Conservation (phyloP, 2,888 invertebrate species). For the Drosophila macrothrix region DNA sequence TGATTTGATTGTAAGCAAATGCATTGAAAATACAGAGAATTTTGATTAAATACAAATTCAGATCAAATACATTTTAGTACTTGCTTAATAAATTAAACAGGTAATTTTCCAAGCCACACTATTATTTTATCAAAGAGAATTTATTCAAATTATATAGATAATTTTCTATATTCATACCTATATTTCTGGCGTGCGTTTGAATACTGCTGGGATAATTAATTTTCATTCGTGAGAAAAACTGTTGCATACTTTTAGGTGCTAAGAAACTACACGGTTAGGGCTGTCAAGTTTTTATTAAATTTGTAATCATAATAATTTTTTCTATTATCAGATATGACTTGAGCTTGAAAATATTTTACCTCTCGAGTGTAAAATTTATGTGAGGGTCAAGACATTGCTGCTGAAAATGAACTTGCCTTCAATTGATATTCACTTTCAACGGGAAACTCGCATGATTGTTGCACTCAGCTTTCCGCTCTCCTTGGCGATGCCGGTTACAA, state of each 20-base stretch:
- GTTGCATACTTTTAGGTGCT: constrained; percentile 2
- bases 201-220: rapidly evolving
- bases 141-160: neutral
- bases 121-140: neutral
- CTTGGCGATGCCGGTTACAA: constrained; percentile 1
- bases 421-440: neutral
- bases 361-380: neutral
- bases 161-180: neutral
- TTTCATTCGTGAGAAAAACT: neutral
- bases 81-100: neutral
- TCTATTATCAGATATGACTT: neutral
- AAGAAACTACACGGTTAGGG: neutral
- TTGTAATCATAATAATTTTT: neutral
- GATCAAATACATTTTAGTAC: neutral
- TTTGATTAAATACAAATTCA: neutral
- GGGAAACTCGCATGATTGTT: constrained; percentile 16
- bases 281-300: neutral
- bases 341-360: too few species aligned
- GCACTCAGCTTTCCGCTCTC: constrained; percentile 24
- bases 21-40: neutral
- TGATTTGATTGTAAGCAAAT: neutral
- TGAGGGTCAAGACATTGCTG: neutral
- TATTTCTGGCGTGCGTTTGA: neutral
- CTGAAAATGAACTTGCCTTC: neutral
- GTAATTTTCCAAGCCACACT: neutral